Evolutionary conservation across 2,113 vertebrate species (phyloP).

Genomic region (Thalassarche chlororhynchos): DNA sequence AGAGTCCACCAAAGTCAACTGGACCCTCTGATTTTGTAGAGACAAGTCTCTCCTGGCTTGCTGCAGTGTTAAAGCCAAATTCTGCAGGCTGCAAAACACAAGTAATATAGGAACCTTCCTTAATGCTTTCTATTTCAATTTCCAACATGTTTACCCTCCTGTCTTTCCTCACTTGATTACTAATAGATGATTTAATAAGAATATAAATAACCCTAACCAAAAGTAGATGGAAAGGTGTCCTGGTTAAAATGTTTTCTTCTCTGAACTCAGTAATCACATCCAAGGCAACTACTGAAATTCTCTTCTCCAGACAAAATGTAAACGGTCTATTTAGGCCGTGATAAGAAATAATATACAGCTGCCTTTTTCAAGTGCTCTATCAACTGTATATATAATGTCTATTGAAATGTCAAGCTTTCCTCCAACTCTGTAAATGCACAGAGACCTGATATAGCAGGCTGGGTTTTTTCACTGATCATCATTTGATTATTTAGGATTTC

Average conservation of each 20-base stretch:
- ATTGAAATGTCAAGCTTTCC: background rate
- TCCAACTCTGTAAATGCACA: background rate
- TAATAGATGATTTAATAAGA: background rate
- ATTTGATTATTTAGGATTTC: background rate
- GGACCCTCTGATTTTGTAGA: background rate
- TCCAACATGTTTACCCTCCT: background rate
- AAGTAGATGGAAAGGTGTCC: background rate
- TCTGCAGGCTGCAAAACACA: background rate
- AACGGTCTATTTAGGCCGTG: background rate
- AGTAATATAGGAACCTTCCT: background rate
- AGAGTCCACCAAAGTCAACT: background rate
- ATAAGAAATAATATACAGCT: background rate
- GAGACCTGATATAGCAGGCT: background rate
- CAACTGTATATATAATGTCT: background rate
- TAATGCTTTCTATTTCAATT: background rate
- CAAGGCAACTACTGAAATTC: background rate
- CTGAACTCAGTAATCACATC: background rate
- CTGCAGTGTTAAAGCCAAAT: background rate
- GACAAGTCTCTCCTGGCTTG: background rate
- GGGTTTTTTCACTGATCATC: background rate
- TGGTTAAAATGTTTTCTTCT: background rate
- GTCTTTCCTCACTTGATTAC: background rate
- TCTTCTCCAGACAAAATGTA: background rate
- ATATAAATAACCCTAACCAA: background rate
- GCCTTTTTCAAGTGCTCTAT: background rate